Base-by-base conservation (phyloP, 1,140 invertebrate genomes). In the Schlechtendalia chinensis region DNA sequence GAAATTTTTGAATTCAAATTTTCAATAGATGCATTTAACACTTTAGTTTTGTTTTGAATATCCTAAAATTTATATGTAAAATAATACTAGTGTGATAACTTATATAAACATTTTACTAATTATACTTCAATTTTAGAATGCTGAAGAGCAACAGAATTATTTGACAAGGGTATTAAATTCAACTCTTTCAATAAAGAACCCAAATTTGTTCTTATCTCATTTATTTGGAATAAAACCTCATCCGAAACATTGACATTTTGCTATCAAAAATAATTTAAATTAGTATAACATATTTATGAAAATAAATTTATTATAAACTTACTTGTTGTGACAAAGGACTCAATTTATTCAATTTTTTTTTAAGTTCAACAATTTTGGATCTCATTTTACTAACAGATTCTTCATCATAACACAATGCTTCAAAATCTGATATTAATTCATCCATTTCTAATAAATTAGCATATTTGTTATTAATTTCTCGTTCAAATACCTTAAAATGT, bases 101-200 rank as follows among this genome's bases (percentile, higher is more conserved):
- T 56, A 45, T 50, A 77, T 14, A 1, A 17, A 32, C 17, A 5
- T 29, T 54, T 29, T 12, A 27, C 32, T 27, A 53, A 12, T 29
- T 29, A 14, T 79, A 87, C 87, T 85, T 87, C 86, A 24, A 88
- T 82, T 45, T 84, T 83, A 71, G 90, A 89, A 83, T 92, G 90
- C 85, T 93, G 91, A 82, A 87, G 86, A 39, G 87, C 85, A 83
- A 92, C 91, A 50, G 90, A 86, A 83, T 92, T 90, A 85, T 89
- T 92, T 83, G 91, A 87, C 1, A 92, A 85, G 22, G 90, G 89
- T 45, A 86, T 83, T 84, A 54, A 47, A 71, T 83, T 83, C 6
- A 89, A 82, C 71, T 89, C 87, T 80, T 89, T 86, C 29, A 88
- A 88, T 17, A 90, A 86, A 50, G 89, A 87, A 56, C 88, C 87